Evolutionary conservation across 2,113 vertebrate genomes (phyloP).

Genomic region (Xiphophorus couchianus): DNA sequence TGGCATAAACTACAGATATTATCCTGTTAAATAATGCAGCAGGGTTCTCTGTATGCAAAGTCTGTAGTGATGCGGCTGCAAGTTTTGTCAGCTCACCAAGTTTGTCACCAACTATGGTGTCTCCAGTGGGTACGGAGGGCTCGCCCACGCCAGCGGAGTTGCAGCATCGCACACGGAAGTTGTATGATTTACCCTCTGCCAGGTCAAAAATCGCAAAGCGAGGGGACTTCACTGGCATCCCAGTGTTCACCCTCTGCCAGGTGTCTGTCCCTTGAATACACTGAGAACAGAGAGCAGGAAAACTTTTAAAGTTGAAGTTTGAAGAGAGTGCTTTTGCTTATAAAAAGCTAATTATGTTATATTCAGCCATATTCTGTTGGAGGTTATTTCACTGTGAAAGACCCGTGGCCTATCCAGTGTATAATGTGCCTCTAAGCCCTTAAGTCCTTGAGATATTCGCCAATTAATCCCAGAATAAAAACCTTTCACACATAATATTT

Average conservation of each 20-base stretch:
- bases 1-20: not conserved
- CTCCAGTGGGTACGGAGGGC: conserved; percentile 85
- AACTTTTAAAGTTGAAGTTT: conserved; percentile 1
- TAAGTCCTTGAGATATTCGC: not conserved
- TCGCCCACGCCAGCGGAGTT: conserved; percentile 94
- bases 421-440: not conserved
- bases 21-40: not conserved
- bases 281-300: conserved; percentile 67
- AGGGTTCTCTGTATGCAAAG: not conserved
- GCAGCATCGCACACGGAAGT: conserved; percentile 95
- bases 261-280: conserved; percentile 87
- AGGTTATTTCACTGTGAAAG: not conserved
- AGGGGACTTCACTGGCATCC: conserved; percentile 96
- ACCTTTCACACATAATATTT: not conserved
- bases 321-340: not conserved
- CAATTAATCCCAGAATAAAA: not conserved
- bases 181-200: conserved; percentile 91
- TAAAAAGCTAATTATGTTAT: not conserved
- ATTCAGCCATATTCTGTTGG: not conserved
- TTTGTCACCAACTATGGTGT: conserved; percentile 89
- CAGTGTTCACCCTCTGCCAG: conserved; percentile 96
- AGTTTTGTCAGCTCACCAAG: conserved; percentile 82
- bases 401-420: not conserved
- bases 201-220: conserved; percentile 97
- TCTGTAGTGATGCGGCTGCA: not conserved